A percentile compares a stretch with the other conserved stretches of the same genome.
Conservation (phyloP, 2,113 vertebrate genomes). For the Cettia cetti region DNA sequence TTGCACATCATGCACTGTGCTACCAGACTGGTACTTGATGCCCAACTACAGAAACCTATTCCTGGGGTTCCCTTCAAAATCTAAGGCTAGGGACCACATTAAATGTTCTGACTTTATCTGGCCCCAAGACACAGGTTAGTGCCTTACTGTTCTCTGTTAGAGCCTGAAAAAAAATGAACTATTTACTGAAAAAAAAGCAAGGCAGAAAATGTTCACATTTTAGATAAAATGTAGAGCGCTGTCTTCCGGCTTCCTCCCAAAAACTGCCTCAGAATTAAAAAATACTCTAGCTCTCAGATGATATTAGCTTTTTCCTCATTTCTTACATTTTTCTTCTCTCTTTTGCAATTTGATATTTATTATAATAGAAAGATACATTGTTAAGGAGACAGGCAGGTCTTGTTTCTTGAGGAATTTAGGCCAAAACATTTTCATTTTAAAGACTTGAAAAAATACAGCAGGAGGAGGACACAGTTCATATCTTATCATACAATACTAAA, state of each 20-base stretch:
- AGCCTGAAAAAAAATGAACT: background rate
- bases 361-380: background rate
- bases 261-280: background rate
- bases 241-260: background rate
- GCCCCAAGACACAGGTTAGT: background rate
- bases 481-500: background rate
- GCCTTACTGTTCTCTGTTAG: background rate
- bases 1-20: background rate
- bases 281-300: background rate
- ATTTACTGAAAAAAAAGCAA: background rate
- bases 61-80: background rate
- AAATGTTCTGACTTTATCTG: background rate
- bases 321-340: background rate
- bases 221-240: background rate
- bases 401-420: background rate
- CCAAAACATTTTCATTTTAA: background rate
- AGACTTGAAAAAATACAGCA: background rate
- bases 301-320: background rate
- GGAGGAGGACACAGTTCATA: background rate
- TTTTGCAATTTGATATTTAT: background rate
- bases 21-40: background rate
- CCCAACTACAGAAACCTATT: background rate
- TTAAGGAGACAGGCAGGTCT: background rate
- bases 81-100: background rate
- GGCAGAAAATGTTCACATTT: background rate